Percentiles rank a stretch among this genome's conserved stretches.
These are phyloP conservation scores for Copidosoma aretas DNA, from an alignment of 2,888 invertebrate species.

Conservation along the genomic window DNA sequence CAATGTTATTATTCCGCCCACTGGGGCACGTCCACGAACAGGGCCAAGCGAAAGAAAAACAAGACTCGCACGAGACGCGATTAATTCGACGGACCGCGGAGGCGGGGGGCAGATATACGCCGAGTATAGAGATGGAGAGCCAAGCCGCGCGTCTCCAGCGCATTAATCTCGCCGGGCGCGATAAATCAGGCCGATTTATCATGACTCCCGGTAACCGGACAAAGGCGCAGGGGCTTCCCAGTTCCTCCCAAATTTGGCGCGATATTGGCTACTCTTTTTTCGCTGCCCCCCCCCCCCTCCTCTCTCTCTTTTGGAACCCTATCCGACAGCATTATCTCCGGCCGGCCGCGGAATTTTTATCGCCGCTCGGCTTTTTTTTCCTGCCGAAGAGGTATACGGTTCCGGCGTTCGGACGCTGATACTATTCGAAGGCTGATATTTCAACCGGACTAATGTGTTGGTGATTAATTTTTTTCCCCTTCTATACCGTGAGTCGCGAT, in stretches of 20 bases:
- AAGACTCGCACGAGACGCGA: not conserved
- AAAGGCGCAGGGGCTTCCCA: not conserved
- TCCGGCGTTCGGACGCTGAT: not conserved
- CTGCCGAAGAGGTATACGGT: not conserved
- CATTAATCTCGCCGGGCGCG: constrained; percentile 9
- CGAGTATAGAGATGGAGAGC: too few relatives aligned
- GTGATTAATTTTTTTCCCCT: constrained; percentile 20
- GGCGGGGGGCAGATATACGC: not conserved
- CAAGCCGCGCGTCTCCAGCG: constrained; percentile 10
- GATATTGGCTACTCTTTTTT: constrained; percentile 18
- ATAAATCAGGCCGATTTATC: constrained; percentile 33
- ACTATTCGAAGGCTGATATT: constrained; percentile 5
- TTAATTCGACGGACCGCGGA: constrained; percentile 12
- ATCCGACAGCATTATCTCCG: not conserved
- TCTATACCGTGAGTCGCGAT: not conserved
- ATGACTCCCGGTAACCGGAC: constrained; percentile 1
- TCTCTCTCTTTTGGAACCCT: not conserved
- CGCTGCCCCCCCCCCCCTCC: not conserved
- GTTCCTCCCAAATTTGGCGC: constrained; percentile 19
- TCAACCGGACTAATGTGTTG: constrained; percentile 6
- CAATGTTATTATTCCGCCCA: not conserved
- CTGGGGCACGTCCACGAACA: not conserved
- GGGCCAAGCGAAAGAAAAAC: not conserved
- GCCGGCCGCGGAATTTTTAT: constrained; percentile 26
- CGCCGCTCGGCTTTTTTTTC: not conserved